These are phyloP conservation scores for Laothoe populi DNA, from an alignment of 2,888 invertebrate genomes.

Conservation along the genomic window DNA sequence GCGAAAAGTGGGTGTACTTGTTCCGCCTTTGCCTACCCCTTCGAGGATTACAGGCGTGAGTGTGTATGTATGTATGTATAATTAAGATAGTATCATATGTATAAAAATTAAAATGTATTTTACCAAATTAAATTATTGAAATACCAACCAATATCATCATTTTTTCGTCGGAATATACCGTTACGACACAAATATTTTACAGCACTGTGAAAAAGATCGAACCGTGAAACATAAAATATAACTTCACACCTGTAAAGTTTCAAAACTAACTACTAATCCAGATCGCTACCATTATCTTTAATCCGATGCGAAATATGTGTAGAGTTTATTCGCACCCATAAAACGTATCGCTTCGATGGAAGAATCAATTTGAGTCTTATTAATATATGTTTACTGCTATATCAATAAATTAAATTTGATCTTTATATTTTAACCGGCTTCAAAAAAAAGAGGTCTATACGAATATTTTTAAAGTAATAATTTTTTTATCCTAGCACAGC, in stretches of 20 bases:
- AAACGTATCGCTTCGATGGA: constrained; percentile 2
- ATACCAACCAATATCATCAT: neutral
- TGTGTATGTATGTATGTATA: too few species aligned
- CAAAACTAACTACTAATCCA: neutral
- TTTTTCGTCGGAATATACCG: neutral
- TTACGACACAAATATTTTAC: neutral
- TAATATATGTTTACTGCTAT: too few species aligned
- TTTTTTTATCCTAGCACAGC: too few species aligned
- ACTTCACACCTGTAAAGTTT: constrained; percentile 18
- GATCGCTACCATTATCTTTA: neutral
- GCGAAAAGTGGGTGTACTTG: too few species aligned
- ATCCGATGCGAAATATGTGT: constrained; percentile 21
- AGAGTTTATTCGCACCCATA: constrained; percentile 27
- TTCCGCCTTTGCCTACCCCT: too few species aligned
- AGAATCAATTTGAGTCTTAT: constrained; percentile 7
- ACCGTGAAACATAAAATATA: neutral
- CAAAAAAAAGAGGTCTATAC: too few species aligned
- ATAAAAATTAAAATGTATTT: too few species aligned
- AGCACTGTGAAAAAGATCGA: neutral
- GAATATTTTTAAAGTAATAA: too few species aligned
- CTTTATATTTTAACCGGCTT: too few species aligned
- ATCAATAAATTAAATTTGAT: too few species aligned
- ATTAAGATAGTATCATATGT: too few species aligned
- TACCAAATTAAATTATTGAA: neutral
- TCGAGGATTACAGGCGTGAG: too few species aligned